A percentile compares a stretch with the other conserved stretches of the same genome.
phyloP scores from a whole-genome alignment of 2,113 vertebrate genomes.

The Aix galericulata region DNA sequence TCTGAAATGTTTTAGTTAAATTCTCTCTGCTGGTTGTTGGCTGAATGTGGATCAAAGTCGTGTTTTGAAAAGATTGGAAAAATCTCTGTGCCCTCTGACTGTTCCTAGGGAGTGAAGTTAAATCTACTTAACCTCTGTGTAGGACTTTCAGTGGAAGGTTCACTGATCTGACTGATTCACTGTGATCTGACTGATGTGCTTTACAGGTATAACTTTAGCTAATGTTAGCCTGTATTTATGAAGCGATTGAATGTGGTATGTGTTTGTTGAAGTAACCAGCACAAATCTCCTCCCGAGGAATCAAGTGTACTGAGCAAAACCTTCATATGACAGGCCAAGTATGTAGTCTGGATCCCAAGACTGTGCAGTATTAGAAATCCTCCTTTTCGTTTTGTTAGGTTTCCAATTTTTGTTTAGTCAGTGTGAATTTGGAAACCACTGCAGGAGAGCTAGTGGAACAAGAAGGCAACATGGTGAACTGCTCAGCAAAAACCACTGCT shows the following conservation, averaged over 20 bases:
- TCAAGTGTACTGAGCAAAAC: background rate
- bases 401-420: background rate
- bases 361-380: background rate
- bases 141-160: background rate
- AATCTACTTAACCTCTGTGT: background rate
- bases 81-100: background rate
- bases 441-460: background rate
- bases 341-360: background rate
- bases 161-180: background rate
- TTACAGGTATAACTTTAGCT: background rate
- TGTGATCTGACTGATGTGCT: background rate
- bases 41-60: background rate
- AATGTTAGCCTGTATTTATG: background rate
- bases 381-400: background rate
- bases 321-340: background rate
- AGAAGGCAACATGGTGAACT: background rate
- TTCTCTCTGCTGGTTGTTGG: background rate
- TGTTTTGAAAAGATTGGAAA: background rate
- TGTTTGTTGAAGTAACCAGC: background rate
- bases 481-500: background rate
- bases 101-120: background rate
- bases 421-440: constrained; percentile 13
- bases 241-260: background rate
- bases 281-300: background rate
- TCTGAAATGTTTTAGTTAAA: background rate